These are phyloP conservation scores for Phylloscopus trochiloides DNA, from an alignment of 2,113 vertebrate genomes.

Conservation along the genomic window DNA sequence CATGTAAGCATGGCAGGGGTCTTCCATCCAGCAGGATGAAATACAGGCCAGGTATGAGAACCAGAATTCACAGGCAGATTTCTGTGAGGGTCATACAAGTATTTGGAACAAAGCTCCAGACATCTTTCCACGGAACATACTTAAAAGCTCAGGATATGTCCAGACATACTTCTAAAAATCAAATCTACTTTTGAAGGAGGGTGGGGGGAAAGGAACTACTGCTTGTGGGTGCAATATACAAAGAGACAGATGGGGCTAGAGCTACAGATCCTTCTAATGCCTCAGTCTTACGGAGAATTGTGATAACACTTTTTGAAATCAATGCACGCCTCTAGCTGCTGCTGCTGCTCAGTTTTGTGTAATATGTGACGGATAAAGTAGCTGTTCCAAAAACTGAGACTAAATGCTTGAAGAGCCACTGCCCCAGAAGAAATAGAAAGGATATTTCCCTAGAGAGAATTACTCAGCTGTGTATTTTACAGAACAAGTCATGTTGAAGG, in stretches of 20 bases:
- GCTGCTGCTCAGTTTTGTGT: background rate
- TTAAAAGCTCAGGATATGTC: background rate
- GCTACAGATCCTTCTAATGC: background rate
- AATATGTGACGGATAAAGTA: background rate
- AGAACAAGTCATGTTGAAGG: slow-evolving; percentile 49
- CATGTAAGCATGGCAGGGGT: background rate
- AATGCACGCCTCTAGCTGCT: background rate
- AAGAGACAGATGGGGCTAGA: background rate
- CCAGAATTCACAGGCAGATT: background rate
- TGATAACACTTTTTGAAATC: background rate
- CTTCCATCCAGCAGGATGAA: background rate
- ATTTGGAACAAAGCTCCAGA: background rate
- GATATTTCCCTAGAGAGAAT: slow-evolving; percentile 59
- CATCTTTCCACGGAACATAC: background rate
- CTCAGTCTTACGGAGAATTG: background rate
- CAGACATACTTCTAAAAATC: background rate
- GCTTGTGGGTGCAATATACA: background rate
- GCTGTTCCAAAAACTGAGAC: slow-evolving; percentile 24
- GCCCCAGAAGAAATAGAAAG: slow-evolving; percentile 42
- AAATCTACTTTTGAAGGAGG: background rate
- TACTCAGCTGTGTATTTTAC: slow-evolving; percentile 37
- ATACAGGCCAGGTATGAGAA: background rate
- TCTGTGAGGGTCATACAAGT: background rate
- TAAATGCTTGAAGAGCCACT: slow-evolving; percentile 41
- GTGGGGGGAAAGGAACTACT: background rate